Base-by-base conservation (phyloP, 2,888 invertebrate species). In the Perdita meconis region DNA sequence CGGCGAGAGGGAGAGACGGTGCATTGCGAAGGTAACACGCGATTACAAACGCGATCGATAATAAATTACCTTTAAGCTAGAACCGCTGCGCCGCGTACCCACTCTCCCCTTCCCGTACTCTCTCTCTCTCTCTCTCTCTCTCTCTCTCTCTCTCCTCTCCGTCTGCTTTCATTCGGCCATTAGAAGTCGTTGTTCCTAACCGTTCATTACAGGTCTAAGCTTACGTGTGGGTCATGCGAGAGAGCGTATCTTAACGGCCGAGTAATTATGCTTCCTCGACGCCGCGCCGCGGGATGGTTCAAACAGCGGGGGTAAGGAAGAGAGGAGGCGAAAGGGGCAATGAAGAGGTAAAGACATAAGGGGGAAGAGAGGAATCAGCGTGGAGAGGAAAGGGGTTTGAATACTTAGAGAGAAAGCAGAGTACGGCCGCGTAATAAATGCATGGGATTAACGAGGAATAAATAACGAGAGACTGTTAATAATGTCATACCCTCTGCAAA, bases 401-500 rank as follows among this genome's bases (percentile, higher is more conserved):
- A 85, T 77, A 68, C 73, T 81, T 55, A 56, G 55, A 68, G 82
- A 79, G 85, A 82, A 85, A 83, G 73, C 77, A 64, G 69, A 68
- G 68, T 73, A 78, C 80, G 66, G 72, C 61, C 70, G 78, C 66
- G 83, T 87, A 85, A 86, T 85, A 82, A 88, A 83, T 81, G 82
- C 70, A 73, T 83, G 82, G 78, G 82, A 86, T 87, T 88, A 88
- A 88, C 82, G 82, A 86, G 82, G 81, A 86, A 88, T 85, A 85
- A 88, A 87, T 85, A 87, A 87, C 80, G 82, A 86, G 83, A 72
- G 82, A 86, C 80, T 84, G 83, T 87, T 86, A 86, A 87, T 84
- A 83, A 80, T 75, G 73, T 78, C 72, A 68, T 72, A 68, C 80
- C 59, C 70, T 70, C 65, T 67, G 60, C 57, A 60, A 36, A 59